Evolutionary conservation across 2,113 vertebrate species (phyloP).

Genomic region (Cyprichromis sp.): DNA sequence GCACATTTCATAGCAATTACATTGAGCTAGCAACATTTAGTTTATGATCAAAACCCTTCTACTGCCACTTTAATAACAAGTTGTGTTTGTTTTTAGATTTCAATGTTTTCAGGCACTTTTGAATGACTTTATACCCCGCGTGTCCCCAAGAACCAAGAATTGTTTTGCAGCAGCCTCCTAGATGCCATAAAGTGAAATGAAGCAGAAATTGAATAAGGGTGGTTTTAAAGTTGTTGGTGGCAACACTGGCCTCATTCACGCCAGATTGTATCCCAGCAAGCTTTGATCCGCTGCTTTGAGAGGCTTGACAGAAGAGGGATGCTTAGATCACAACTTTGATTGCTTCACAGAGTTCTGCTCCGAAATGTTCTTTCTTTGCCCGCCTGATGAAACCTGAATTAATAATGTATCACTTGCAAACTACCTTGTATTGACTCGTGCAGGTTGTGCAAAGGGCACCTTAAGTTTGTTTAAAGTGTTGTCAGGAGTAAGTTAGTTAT

Average conservation of each 20-base stretch:
- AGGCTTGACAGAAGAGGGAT: not conserved
- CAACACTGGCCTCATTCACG: not conserved
- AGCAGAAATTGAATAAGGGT: constrained; percentile 16
- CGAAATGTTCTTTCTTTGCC: not conserved
- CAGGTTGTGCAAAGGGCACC: not conserved
- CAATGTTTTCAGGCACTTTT: not conserved
- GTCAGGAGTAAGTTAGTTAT: not conserved
- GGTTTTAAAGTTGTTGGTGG: not conserved
- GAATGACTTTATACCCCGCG: not conserved
- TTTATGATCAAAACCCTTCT: not conserved
- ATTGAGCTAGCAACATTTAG: not conserved
- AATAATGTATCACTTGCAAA: constrained; percentile 10
- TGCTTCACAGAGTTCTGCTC: not conserved
- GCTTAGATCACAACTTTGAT: not conserved
- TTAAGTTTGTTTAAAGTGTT: constrained; percentile 3
- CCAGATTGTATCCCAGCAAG: not conserved
- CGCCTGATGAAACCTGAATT: constrained; percentile 9
- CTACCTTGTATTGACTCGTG: not conserved
- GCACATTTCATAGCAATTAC: not conserved
- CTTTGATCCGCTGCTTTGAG: constrained; percentile 25
- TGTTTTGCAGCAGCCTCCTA: not conserved
- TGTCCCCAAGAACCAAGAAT: not conserved
- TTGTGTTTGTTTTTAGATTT: not conserved
- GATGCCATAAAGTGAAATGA: not conserved
- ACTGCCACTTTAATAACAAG: not conserved